phyloP scores from a whole-genome alignment of 2,888 invertebrate species.

The Scaptomyza polygonia region DNA sequence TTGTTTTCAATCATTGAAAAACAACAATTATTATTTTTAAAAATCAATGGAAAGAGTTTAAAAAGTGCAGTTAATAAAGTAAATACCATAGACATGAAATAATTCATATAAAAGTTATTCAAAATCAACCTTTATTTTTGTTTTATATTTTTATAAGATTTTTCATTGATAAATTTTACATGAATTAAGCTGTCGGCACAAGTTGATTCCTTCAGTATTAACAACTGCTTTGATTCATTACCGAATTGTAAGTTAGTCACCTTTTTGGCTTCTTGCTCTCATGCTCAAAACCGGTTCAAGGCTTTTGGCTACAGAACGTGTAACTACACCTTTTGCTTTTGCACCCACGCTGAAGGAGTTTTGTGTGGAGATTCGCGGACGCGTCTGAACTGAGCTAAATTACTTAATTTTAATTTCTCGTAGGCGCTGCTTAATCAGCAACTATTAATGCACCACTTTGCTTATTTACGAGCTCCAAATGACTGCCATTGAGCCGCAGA shows the following conservation, averaged over 20 bases:
- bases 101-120: no score
- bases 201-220: no score
- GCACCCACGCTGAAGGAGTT: constrained; percentile 32
- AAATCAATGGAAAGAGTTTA: no score
- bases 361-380: constrained; percentile 3
- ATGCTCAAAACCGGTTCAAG: constrained; percentile 39
- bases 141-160: no score
- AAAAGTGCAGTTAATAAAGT: no score
- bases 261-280: not conserved
- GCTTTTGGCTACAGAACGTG: not conserved
- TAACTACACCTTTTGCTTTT: constrained; percentile 2
- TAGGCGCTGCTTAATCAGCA: constrained; percentile 84
- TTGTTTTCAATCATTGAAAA: not conserved
- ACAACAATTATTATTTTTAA: no score
- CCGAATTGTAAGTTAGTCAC: not conserved
- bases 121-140: no score
- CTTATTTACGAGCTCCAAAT: constrained; percentile 83
- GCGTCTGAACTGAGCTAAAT: constrained; percentile 48
- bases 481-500: constrained; percentile 66
- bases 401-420: constrained; percentile 75
- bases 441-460: constrained; percentile 83
- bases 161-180: no score
- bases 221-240: not conserved
- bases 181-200: no score
- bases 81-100: no score